These are phyloP conservation scores for Hippoglossus stenolepis DNA, from an alignment of 2,113 vertebrate genomes.

Conservation along the genomic window DNA sequence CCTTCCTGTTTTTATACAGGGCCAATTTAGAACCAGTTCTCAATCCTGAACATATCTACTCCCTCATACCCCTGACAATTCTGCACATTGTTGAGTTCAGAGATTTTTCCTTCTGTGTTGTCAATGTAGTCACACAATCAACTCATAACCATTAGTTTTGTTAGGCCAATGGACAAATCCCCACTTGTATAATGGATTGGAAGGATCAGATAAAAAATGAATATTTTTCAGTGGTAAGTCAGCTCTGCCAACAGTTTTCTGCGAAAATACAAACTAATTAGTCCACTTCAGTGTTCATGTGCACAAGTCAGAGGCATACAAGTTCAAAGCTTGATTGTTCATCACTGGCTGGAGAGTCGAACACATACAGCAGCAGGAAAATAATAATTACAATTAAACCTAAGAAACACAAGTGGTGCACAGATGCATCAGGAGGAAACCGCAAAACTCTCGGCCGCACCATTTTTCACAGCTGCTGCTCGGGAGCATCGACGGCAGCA, in stretches of 20 bases:
- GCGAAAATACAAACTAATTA: conserved; percentile 51
- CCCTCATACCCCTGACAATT: background rate
- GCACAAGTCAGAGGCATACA: conserved; percentile 32
- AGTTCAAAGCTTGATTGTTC: conserved; percentile 40
- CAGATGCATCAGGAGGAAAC: conserved; percentile 46
- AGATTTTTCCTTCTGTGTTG: background rate
- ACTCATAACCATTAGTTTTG: conserved; percentile 6
- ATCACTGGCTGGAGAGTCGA: conserved; percentile 35
- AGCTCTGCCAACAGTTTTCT: conserved; percentile 6
- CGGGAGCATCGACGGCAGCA: conserved; percentile 7
- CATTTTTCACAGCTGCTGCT: conserved; percentile 49
- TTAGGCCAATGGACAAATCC: conserved; percentile 2
- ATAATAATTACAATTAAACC: conserved; percentile 34
- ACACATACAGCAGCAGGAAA: conserved; percentile 44
- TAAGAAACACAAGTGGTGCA: conserved; percentile 28
- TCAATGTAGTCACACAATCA: background rate
- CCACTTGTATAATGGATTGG: background rate
- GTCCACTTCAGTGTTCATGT: conserved; percentile 47
- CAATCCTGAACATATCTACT: background rate
- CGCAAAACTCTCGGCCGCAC: conserved; percentile 14
- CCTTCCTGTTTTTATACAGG: background rate
- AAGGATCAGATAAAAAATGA: conserved; percentile 4
- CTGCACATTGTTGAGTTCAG: background rate
- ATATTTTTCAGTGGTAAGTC: conserved; percentile 12
- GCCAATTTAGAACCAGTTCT: background rate